Percentiles rank a stretch among this genome's conserved stretches.
Evolutionary conservation across 1,140 invertebrate species (phyloP).

Genomic region (Nixonia krombeini): DNA sequence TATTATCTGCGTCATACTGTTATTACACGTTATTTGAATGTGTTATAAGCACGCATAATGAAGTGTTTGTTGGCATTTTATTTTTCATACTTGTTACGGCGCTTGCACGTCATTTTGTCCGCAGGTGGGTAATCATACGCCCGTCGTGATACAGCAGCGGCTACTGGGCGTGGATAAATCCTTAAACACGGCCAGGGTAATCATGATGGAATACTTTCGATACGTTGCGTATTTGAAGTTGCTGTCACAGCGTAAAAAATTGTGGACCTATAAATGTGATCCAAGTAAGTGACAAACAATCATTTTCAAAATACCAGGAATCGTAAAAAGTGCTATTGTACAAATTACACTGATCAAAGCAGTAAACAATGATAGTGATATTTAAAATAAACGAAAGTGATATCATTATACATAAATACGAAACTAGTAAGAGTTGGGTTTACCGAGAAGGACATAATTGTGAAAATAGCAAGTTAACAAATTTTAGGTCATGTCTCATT

Average conservation of each 20-base stretch:
- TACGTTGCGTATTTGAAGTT: too few relatives aligned
- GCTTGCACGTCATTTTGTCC: constrained; percentile 59
- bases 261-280: too few relatives aligned
- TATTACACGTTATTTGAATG: constrained; percentile 60
- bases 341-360: too few relatives aligned
- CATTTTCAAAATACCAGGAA: too few relatives aligned
- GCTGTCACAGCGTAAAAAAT: too few relatives aligned
- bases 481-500: constrained; percentile 58
- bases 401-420: constrained; percentile 35
- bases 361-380: background rate
- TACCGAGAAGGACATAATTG: constrained; percentile 67
- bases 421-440: constrained; percentile 50
- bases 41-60: constrained; percentile 61
- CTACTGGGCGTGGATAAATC: constrained; percentile 70
- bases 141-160: constrained; percentile 58
- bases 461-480: constrained; percentile 69
- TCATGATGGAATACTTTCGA: constrained; percentile 59
- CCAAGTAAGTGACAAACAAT: too few relatives aligned
- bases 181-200: too few relatives aligned
- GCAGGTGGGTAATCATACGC: constrained; percentile 64
- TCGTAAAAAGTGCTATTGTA: too few relatives aligned
- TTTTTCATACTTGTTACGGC: constrained; percentile 57
- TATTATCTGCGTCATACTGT: constrained; percentile 23
- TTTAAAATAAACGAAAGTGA: constrained; percentile 34
- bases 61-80: constrained; percentile 66